Conservation (phyloP, 2,888 invertebrate species). For the Hyles lineata region DNA sequence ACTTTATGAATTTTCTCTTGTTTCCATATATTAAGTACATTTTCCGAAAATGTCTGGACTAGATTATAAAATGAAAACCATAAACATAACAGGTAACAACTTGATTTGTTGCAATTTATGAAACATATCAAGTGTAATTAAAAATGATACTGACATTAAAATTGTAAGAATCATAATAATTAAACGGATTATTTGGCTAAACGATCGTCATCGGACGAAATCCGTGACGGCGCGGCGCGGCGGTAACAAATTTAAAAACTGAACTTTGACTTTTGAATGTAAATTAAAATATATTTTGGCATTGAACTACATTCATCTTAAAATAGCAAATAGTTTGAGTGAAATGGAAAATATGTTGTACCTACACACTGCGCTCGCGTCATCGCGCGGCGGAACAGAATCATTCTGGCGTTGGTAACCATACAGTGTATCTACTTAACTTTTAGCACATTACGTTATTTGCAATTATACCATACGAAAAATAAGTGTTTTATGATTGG, state of each 20-base stretch:
- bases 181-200: not conserved
- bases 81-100: too few species aligned
- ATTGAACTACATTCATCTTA: constrained; percentile 17
- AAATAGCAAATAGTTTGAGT: constrained; percentile 17
- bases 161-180: not conserved
- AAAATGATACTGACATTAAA: not conserved
- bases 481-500: too few species aligned
- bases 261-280: constrained; percentile 29
- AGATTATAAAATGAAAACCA: too few species aligned
- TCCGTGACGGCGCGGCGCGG: not conserved
- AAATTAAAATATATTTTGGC: constrained; percentile 23
- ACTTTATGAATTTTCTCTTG: too few species aligned
- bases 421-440: too few species aligned
- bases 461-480: too few species aligned
- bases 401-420: not conserved
- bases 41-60: too few species aligned
- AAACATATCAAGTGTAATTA: too few species aligned
- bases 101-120: too few species aligned
- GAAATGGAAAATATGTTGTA: constrained; percentile 5
- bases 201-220: not conserved
- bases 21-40: too few species aligned
- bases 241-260: not conserved
- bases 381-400: not conserved
- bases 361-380: not conserved
- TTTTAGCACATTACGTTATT: too few species aligned